Conservation (phyloP, 2,797 vertebrate genomes). For the Urophycis tenuis region DNA sequence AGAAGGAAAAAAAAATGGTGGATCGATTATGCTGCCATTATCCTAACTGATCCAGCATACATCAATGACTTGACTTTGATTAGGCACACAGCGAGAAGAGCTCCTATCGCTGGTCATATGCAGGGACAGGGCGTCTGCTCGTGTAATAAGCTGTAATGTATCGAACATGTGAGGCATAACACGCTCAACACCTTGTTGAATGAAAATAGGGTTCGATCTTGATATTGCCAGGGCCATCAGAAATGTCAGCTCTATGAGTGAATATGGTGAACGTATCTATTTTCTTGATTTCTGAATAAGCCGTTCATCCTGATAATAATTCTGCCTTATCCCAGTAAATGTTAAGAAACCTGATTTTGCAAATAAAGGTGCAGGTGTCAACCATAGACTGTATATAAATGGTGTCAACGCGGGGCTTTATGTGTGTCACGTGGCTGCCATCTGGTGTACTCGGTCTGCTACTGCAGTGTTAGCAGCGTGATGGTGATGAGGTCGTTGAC, state of each 20-base stretch:
- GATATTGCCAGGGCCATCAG: background rate
- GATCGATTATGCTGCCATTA: conserved; percentile 28
- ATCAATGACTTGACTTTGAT: conserved; percentile 45
- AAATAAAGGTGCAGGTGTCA: background rate
- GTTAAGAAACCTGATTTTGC: background rate
- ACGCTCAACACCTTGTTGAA: background rate
- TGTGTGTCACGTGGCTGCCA: conserved; percentile 30
- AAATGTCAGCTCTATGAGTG: background rate
- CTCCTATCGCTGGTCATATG: background rate
- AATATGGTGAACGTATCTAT: background rate
- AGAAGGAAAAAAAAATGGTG: conserved; percentile 9
- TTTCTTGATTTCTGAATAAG: too few relatives aligned
- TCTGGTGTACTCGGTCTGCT: conserved; percentile 27
- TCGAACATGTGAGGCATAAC: background rate
- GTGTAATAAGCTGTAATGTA: background rate
- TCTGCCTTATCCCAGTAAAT: too few relatives aligned
- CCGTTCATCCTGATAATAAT: too few relatives aligned
- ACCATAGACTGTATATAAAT: too few relatives aligned
- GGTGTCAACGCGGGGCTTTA: background rate
- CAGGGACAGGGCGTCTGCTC: background rate
- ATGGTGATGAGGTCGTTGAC: background rate
- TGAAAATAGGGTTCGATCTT: too few relatives aligned
- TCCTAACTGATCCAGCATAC: conserved; percentile 47
- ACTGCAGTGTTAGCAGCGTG: background rate
- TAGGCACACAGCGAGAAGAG: conserved; percentile 33